Conservation (phyloP, 2,797 vertebrate species). For the Tragelaphus oryx region DNA sequence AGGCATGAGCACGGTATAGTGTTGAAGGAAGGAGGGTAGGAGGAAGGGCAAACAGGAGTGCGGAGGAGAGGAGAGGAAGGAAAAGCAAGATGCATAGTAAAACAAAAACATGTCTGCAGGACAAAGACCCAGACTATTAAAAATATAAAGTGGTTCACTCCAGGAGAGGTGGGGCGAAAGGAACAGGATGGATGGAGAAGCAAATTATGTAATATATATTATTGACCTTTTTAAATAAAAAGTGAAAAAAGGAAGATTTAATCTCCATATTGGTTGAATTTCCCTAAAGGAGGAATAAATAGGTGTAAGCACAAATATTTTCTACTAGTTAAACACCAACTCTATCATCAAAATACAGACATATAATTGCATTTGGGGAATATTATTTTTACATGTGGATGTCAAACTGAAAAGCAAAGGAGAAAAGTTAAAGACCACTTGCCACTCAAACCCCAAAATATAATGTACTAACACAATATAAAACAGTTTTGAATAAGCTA, state of each 20-base stretch:
- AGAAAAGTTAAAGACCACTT: background rate
- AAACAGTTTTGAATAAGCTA: background rate
- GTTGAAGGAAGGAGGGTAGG: background rate
- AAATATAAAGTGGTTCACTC: background rate
- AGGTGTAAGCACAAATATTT: background rate
- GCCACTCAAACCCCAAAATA: background rate
- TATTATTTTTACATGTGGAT: background rate
- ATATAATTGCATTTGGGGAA: background rate
- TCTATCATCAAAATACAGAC: background rate
- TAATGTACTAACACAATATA: background rate
- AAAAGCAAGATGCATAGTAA: background rate
- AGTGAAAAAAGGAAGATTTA: background rate
- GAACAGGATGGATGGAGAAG: background rate
- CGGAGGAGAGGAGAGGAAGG: background rate
- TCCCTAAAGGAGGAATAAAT: background rate
- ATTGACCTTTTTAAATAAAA: background rate
- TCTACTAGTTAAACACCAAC: background rate
- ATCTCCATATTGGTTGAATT: background rate
- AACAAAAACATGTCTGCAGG: background rate
- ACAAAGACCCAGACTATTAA: background rate
- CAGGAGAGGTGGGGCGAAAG: background rate
- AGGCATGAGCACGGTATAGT: fast-evolving
- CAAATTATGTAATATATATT: background rate
- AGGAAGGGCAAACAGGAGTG: background rate
- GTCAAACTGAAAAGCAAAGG: background rate